These are phyloP conservation scores for Mesitornis unicolor DNA, from an alignment of 2,113 vertebrate species.

Conservation along the genomic window DNA sequence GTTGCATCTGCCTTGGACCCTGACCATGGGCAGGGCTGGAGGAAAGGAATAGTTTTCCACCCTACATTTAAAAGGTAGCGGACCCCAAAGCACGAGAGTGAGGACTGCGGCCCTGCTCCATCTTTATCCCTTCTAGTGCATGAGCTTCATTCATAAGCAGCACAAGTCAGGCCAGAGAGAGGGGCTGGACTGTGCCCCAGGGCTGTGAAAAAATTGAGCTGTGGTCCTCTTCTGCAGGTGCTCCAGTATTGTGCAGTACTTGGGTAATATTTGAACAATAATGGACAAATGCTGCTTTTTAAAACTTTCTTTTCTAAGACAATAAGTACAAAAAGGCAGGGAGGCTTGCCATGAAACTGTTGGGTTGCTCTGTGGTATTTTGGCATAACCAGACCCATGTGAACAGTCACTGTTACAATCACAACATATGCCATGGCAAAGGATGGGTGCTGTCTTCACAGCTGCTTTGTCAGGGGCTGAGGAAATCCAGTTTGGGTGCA, in stretches of 20 bases:
- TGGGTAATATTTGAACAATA: background rate
- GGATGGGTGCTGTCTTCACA: background rate
- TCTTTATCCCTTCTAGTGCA: background rate
- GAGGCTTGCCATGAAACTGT: background rate
- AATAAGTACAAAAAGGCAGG: background rate
- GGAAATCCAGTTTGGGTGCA: background rate
- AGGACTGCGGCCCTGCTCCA: background rate
- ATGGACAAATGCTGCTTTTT: background rate
- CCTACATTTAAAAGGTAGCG: background rate
- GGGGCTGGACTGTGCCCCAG: background rate
- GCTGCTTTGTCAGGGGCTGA: background rate
- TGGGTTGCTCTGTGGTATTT: background rate
- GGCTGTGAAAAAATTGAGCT: background rate
- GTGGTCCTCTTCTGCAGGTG: background rate
- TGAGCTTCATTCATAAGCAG: background rate
- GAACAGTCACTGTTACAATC: background rate
- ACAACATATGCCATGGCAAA: background rate
- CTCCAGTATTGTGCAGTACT: background rate
- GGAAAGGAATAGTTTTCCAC: background rate
- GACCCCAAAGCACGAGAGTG: accelerated
- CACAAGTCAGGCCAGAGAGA: background rate
- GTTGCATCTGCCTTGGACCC: background rate
- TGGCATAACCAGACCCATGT: background rate
- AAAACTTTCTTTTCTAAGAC: background rate
- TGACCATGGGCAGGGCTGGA: background rate